Evolutionary conservation across 1,140 invertebrate species (phyloP).

Genomic region (Solenopsis invicta): DNA sequence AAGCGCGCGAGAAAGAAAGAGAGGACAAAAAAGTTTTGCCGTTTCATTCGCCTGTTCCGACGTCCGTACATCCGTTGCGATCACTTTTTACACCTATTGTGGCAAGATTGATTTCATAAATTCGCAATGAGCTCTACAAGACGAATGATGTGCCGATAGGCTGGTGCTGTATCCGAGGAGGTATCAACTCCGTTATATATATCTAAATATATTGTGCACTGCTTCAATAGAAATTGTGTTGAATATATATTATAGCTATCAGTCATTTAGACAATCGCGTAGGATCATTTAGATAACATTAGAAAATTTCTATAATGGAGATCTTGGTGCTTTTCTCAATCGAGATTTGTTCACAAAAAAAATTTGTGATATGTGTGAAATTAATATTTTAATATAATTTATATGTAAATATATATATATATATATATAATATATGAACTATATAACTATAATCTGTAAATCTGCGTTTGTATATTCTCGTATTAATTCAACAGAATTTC

Average conservation of each 20-base stretch:
- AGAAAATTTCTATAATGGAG: background rate
- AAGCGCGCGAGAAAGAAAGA: constrained; percentile 12
- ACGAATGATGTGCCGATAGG: constrained; percentile 10
- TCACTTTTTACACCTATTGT: constrained; percentile 37
- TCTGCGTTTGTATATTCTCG: constrained; percentile 26
- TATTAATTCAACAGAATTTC: constrained; percentile 61
- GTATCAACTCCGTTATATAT: background rate
- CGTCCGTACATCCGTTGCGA: constrained; percentile 24
- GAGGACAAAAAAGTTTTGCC: constrained; percentile 36
- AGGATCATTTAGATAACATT: background rate
- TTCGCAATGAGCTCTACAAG: constrained; percentile 29
- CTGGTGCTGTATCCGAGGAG: background rate
- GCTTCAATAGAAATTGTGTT: background rate
- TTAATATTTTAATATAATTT: too few relatives aligned
- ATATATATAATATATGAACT: too few relatives aligned
- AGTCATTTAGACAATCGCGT: background rate
- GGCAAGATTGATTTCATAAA: constrained; percentile 54
- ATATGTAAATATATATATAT: too few relatives aligned
- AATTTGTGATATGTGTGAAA: background rate
- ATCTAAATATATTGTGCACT: background rate
- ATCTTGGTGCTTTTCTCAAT: background rate
- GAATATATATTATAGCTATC: background rate
- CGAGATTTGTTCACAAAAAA: background rate
- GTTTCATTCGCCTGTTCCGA: constrained; percentile 45
- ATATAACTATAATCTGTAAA: background rate